phyloP scores from a whole-genome alignment of 1,140 invertebrate genomes.

The Adelges cooleyi region DNA sequence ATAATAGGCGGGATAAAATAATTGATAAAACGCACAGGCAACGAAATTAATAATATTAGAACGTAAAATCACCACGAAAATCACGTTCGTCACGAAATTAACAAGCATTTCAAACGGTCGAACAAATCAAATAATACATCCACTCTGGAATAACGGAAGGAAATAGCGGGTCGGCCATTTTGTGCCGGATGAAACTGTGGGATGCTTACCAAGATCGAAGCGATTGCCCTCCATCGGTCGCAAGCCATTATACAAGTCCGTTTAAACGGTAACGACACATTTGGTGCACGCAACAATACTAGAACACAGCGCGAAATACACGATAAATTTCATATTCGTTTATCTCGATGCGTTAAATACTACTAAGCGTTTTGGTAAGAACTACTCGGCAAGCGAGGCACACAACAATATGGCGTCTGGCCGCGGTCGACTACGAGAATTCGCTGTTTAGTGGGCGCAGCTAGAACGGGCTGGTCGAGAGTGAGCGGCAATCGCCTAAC shows the following conservation, averaged over 20 bases:
- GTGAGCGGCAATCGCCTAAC: background rate
- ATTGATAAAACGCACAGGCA: background rate
- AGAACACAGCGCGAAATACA: background rate
- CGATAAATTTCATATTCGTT: background rate
- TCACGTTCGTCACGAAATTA: background rate
- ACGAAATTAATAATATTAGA: background rate
- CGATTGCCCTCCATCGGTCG: slow-evolving; percentile 26
- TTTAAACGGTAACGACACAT: slow-evolving; percentile 12
- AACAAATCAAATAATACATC: no score
- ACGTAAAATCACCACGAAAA: background rate
- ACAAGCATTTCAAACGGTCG: no score
- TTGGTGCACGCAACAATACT: slow-evolving; percentile 4
- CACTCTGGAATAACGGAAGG: background rate
- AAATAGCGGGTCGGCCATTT: slow-evolving; percentile 22
- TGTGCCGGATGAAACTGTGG: slow-evolving; percentile 9
- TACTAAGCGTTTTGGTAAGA: background rate
- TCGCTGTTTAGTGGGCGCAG: slow-evolving; percentile 10
- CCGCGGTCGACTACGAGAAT: background rate
- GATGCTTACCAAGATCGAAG: slow-evolving; percentile 28
- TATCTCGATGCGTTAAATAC: background rate
- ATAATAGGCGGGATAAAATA: slow-evolving; percentile 23
- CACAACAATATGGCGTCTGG: slow-evolving; percentile 25
- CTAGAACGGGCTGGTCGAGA: background rate
- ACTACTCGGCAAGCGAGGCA: background rate
- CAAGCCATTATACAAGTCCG: slow-evolving; percentile 16